Percentiles rank a stretch among this genome's conserved stretches.
Evolutionary conservation across 2,888 invertebrate genomes (phyloP).

Genomic region (Mayetiola destructor): DNA sequence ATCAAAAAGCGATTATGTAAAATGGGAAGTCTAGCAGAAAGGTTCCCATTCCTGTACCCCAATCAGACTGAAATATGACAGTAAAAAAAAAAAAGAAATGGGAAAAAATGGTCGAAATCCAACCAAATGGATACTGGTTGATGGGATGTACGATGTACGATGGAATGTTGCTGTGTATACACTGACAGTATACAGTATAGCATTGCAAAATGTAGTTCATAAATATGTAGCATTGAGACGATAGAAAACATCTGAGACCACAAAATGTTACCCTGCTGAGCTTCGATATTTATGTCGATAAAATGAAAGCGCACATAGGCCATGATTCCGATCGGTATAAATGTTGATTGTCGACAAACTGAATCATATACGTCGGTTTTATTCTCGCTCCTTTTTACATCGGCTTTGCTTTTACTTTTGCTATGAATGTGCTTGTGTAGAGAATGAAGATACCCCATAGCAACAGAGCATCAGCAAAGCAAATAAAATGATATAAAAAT

Average conservation of each 20-base stretch:
- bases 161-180: not conserved
- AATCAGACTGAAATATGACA: too few species aligned
- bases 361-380: too few species aligned
- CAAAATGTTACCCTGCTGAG: not conserved
- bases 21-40: not conserved
- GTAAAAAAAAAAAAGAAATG: not conserved
- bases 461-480: too few species aligned
- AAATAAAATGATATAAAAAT: not conserved
- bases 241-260: constrained; percentile 13
- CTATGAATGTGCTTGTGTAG: too few species aligned
- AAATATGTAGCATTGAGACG: constrained; percentile 10
- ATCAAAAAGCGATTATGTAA: constrained; percentile 8
- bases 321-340: too few species aligned
- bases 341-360: too few species aligned
- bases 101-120: not conserved
- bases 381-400: too few species aligned
- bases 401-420: too few species aligned
- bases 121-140: not conserved
- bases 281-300: constrained; percentile 1
- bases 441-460: too few species aligned
- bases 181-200: not conserved
- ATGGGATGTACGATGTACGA: not conserved
- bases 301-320: too few species aligned
- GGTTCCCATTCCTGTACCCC: too few species aligned
- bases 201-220: constrained; percentile 5